phyloP scores from a whole-genome alignment of 2,797 vertebrate species.

The Crossoptilon crossoptilon region DNA sequence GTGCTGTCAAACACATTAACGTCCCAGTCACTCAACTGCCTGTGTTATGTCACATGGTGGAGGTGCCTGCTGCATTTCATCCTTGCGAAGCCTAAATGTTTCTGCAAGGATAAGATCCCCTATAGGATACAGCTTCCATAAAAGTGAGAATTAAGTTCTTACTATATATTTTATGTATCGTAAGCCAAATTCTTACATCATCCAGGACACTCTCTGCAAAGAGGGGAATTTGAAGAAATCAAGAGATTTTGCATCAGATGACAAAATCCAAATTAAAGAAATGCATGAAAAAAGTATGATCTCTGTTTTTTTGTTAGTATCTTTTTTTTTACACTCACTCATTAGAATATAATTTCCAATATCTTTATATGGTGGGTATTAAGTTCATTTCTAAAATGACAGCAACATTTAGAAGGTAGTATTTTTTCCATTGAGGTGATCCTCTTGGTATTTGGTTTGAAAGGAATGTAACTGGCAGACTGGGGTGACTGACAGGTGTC shows the following conservation, averaged over 20 bases:
- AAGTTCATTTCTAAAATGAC: neutral
- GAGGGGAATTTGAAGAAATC: neutral
- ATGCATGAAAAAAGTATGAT: neutral
- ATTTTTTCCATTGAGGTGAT: neutral
- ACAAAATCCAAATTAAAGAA: neutral
- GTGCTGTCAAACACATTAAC: neutral
- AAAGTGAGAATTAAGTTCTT: neutral
- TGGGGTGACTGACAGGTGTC: neutral
- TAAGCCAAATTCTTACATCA: neutral
- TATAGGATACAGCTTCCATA: neutral
- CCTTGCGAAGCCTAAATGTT: neutral
- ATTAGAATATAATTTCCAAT: neutral
- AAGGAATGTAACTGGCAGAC: neutral
- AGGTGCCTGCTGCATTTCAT: neutral
- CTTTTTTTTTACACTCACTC: neutral
- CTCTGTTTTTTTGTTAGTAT: neutral
- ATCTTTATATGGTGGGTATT: neutral
- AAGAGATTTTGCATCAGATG: neutral
- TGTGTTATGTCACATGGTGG: neutral
- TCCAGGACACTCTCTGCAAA: accelerated
- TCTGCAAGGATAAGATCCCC: neutral
- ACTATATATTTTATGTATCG: neutral
- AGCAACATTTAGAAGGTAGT: accelerated
- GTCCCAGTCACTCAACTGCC: neutral
- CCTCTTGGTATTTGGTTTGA: neutral